Conservation (phyloP, 2,888 invertebrate genomes). For the Caenorhabditis japonica region DNA sequence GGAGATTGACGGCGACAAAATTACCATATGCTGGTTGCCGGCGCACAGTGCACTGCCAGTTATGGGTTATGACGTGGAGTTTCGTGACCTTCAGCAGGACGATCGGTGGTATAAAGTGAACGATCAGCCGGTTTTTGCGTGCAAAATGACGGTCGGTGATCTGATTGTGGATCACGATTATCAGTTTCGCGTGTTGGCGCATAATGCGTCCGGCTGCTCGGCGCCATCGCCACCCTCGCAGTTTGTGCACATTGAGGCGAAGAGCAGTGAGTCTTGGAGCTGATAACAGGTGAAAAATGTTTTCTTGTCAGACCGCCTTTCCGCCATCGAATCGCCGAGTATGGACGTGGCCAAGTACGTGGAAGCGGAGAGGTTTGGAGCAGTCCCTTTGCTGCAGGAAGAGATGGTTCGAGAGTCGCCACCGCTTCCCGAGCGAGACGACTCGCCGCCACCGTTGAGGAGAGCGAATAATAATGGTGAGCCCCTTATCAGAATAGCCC, state of each 20-base stretch:
- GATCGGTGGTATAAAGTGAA: slow-evolving; percentile 76
- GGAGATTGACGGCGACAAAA: slow-evolving; percentile 71
- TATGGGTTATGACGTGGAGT: slow-evolving; percentile 77
- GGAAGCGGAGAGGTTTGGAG: slow-evolving; percentile 71
- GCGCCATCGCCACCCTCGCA: slow-evolving; percentile 73
- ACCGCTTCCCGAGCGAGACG: slow-evolving; percentile 76
- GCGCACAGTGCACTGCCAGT: slow-evolving; percentile 75
- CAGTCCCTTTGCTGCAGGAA: slow-evolving; percentile 73
- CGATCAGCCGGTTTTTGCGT: slow-evolving; percentile 73
- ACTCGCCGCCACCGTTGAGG: slow-evolving; percentile 76
- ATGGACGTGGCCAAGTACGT: slow-evolving; percentile 62
- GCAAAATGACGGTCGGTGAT: slow-evolving; percentile 77
- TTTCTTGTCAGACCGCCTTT: slow-evolving; percentile 26
- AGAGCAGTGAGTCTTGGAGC: slow-evolving; percentile 18
- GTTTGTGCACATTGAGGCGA: slow-evolving; percentile 70
- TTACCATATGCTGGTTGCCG: slow-evolving; percentile 76
- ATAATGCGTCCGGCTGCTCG: slow-evolving; percentile 75
- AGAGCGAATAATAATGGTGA: slow-evolving; percentile 57
- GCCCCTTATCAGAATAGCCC: too few relatives aligned
- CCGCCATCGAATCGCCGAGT: slow-evolving; percentile 26
- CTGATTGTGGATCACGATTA: slow-evolving; percentile 74
- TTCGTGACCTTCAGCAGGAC: slow-evolving; percentile 76
- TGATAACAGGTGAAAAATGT: not conserved
- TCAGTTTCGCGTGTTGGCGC: slow-evolving; percentile 76
- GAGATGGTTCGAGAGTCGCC: slow-evolving; percentile 76